These are phyloP conservation scores for Neogobius melanostomus DNA, from an alignment of 2,113 vertebrate genomes.

Conservation along the genomic window DNA sequence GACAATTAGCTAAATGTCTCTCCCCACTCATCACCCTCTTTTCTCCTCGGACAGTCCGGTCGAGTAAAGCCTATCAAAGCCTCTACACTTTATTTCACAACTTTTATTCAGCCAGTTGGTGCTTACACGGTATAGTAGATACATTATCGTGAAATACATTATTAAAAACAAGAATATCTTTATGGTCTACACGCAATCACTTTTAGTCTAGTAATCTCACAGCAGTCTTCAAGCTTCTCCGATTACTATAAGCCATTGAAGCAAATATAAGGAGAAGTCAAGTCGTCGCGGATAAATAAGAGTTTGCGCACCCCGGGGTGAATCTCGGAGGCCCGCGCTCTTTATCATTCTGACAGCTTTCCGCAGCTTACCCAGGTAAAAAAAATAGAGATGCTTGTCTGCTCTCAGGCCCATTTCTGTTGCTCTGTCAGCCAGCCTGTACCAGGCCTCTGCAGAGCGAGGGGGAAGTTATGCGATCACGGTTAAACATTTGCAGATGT, in stretches of 20 bases:
- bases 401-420: slow-evolving; percentile 19
- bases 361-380: slow-evolving; percentile 11
- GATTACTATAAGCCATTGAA: slow-evolving; percentile 6
- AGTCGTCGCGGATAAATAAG: slow-evolving; percentile 15
- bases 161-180: neutral
- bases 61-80: no score
- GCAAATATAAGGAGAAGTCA: neutral
- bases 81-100: no score
- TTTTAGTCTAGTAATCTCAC: neutral
- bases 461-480: slow-evolving; percentile 11
- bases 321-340: neutral
- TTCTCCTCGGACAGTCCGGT: no score
- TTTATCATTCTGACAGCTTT: slow-evolving; percentile 27
- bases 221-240: neutral
- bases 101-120: no score
- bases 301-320: slow-evolving; percentile 9
- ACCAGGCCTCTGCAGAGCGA: slow-evolving; percentile 14
- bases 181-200: neutral
- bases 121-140: no score
- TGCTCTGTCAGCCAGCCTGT: slow-evolving; percentile 33
- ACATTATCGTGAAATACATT: no score
- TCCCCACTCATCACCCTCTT: no score
- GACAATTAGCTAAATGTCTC: no score
- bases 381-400: slow-evolving; percentile 16
- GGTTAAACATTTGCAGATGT: slow-evolving; percentile 54